Evolutionary conservation across 2,113 vertebrate species (phyloP).

Genomic region (Saguinus midas): DNA sequence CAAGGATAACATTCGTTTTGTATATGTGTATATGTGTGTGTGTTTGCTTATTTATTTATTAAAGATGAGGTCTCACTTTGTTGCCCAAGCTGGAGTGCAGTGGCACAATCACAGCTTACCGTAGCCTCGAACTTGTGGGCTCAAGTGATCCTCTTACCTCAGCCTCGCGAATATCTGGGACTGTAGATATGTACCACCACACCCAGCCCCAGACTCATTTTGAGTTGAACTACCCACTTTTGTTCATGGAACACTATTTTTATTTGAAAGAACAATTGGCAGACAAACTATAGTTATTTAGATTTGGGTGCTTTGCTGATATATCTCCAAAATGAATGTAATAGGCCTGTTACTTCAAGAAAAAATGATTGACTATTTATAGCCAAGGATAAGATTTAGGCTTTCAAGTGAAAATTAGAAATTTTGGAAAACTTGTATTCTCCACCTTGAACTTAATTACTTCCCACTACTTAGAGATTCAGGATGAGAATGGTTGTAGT

Average conservation of each 20-base stretch:
- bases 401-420: slow-evolving; percentile 3
- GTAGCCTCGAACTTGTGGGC: background rate
- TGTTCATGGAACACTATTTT: background rate
- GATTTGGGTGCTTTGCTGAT: background rate
- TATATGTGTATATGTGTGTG: background rate
- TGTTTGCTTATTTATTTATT: background rate
- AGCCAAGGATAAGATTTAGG: background rate
- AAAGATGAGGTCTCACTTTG: background rate
- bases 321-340: slow-evolving; percentile 23
- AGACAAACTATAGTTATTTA: background rate
- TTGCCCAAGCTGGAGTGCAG: background rate
- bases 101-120: background rate
- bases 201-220: background rate
- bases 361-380: background rate
- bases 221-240: background rate
- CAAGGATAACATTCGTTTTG: background rate
- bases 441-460: background rate
- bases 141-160: background rate
- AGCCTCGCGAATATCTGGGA: background rate
- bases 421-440: background rate
- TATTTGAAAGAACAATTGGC: background rate
- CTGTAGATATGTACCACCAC: too few species aligned
- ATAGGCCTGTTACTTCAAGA: background rate
- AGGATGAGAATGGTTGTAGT: background rate
- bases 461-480: background rate